Evolutionary conservation across 1,140 invertebrate genomes (phyloP), one percentile per base, ranked within the genome.

Genomic region (Batillaria attramentaria): DNA sequence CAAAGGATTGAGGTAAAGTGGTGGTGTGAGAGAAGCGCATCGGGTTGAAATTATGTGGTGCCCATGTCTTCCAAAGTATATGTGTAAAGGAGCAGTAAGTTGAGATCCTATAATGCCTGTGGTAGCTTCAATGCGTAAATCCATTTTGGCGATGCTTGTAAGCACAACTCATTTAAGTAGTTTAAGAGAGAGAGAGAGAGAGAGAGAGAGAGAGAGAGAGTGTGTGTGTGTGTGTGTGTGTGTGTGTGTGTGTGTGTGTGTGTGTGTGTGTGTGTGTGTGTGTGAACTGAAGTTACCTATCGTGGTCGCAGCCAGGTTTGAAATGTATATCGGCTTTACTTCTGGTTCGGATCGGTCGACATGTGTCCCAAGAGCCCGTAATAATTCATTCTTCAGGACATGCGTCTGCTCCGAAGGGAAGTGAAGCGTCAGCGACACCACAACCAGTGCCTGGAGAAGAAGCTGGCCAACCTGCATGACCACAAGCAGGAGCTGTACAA

Each of bases 401-500:
- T 75, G 1, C 73, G 73, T 18, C 54, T 75, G 50, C 57, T 75
- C 1, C 73, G 73, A 10, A 33, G 60, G 73, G 73, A 75, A n/a
- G 73, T 75, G 35, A 20, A 31, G 20, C 73, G 73, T 13, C 73
- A 41, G 73, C 73, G 73, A 24, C 50, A 75, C 35, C 31, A 75
- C 46, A 75, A 75, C 54, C 57, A n/a, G 5, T 75, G 73, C 39
- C 54, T 75, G 54, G 13, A 75, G 73, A 75, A 62, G 73, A 42
- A 4, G 18, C 33, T 65, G 33, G 5, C 10, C 20, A 75, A 39
- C 33, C 20, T 75, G 31, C 13, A 16, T 5, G 57, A 33, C 73
- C 42, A 62, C 54, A 57, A 62, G 18, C 73, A 75, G 73, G 73
- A 75, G 73, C 73, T 75, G 54, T 75, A 75, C 73, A 42, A 50